Evolutionary conservation across 2,113 vertebrate genomes (phyloP), one percentile per base, ranked within the genome.

Genomic region (Triplophysa siluroides): DNA sequence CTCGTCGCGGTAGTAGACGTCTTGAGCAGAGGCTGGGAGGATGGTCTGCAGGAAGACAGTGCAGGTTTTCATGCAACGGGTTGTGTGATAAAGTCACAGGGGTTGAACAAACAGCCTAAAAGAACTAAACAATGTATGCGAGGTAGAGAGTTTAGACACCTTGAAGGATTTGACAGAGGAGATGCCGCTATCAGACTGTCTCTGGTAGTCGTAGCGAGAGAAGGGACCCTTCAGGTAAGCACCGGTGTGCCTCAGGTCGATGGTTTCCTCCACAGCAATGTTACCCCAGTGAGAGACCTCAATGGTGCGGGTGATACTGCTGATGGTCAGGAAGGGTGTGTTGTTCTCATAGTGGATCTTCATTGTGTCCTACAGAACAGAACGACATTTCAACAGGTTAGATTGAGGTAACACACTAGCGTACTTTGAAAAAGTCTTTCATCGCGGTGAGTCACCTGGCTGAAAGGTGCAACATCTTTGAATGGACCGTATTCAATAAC

Each of bases 261-360:
- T 93, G 0, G 95, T 98, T 83, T 99, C 98, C 75, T 99, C 97
- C 78, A 99, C 98, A 0, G 98, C 98, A 33, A 99, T 98, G 88
- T 99, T 99, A 0, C 98, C 98, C 98, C 98, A 99, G 88, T 99
- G 98, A 52, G 98, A 99, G 38, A 99, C 97, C 88, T 99, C 98
- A 0, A 99, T 98, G 81, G 93, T 92, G 8, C 98, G 93, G 1
- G 93, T 95, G 92, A 99, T 96, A 79, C 94, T 95, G 82, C 95
- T 96, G 89, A 99, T 96, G 69, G 96, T 98, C 81, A 99, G 92
- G 91, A 99, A 99, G 0, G 98, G 98, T 2, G 91, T 90, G 89
- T 99, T 99, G 91, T 99, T 99, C 90, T 99, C 97, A n/a, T 96
- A 99, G 87, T 99, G 98, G 23, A 99, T 93, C 90, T 93, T 98